A percentile compares a stretch with the other conserved stretches of the same genome.
phyloP scores from a whole-genome alignment of 1,140 invertebrate genomes.

The Cryptotermes secundus region DNA sequence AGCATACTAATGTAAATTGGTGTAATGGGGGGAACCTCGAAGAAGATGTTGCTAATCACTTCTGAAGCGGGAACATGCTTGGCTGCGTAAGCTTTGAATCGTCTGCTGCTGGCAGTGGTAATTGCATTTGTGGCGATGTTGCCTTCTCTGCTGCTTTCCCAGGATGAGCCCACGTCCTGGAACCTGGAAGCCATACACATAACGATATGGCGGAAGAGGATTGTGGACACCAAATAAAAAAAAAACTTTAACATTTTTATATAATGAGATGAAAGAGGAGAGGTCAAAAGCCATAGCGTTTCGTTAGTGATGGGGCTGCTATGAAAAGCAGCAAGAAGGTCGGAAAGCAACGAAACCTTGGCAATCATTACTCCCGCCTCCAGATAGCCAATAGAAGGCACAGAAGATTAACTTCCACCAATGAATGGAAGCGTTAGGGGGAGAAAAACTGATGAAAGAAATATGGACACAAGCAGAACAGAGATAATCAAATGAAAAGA shows the following conservation, averaged over 20 bases:
- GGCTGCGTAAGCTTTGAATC: too few species aligned
- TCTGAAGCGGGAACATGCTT: too few species aligned
- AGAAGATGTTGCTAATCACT: too few species aligned
- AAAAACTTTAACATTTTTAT: not conserved
- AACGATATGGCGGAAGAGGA: not conserved
- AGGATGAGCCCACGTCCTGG: too few species aligned
- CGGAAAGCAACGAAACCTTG: not conserved
- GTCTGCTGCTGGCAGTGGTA: too few species aligned
- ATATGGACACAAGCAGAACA: not conserved
- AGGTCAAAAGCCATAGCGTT: constrained; percentile 6
- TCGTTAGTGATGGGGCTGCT: not conserved
- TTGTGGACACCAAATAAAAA: not conserved
- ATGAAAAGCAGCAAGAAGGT: not conserved
- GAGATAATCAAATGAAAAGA: constrained; percentile 7
- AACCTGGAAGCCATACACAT: not conserved
- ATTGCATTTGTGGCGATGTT: too few species aligned
- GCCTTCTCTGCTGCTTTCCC: too few species aligned
- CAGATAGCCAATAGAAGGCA: not conserved
- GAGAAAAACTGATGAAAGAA: not conserved
- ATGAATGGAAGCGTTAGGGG: constrained; percentile 5
- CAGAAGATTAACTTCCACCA: not conserved
- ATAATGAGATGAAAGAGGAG: constrained; percentile 3
- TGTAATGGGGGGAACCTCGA: too few species aligned
- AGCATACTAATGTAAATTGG: too few species aligned
- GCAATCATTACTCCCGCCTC: not conserved